Conservation (phyloP, 92 coral and sea anemone species). For the Porites rus region DNA sequence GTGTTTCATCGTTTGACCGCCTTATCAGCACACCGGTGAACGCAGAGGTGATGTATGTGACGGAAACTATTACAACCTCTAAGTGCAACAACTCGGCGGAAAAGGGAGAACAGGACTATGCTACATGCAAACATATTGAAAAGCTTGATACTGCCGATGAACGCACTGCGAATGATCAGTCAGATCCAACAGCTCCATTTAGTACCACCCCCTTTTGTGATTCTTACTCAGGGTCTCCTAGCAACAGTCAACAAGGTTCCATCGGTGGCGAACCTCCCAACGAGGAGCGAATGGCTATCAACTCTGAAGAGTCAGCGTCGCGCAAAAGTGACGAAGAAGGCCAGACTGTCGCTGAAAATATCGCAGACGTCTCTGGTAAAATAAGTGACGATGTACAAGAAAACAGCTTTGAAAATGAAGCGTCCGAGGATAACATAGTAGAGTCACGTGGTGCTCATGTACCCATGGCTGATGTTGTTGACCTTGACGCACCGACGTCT, state of each 20-base stretch:
- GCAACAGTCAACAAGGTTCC: neutral
- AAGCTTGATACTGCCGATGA: neutral
- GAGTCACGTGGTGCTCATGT: slow-evolving; percentile 9
- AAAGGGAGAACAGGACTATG: neutral
- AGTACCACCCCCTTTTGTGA: slow-evolving; percentile 15
- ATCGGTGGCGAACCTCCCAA: neutral
- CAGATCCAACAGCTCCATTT: slow-evolving; percentile 29
- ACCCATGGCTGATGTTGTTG: neutral
- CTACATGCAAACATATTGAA: neutral
- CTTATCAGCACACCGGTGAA: neutral
- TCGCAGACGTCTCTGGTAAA: neutral
- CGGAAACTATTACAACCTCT: neutral
- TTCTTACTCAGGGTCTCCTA: neutral
- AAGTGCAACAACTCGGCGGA: neutral
- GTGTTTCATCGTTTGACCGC: slow-evolving; percentile 6
- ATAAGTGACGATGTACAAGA: neutral
- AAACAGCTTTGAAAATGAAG: neutral
- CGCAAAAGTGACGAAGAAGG: neutral
- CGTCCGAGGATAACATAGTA: neutral
- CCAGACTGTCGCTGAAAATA: neutral
- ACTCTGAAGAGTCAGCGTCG: neutral
- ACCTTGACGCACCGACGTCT: neutral
- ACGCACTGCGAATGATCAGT: neutral
- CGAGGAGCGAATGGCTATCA: slow-evolving; percentile 12
- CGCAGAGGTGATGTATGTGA: slow-evolving; percentile 26